phyloP scores from a whole-genome alignment of 2,888 invertebrate genomes.

The Spilarctia lutea region DNA sequence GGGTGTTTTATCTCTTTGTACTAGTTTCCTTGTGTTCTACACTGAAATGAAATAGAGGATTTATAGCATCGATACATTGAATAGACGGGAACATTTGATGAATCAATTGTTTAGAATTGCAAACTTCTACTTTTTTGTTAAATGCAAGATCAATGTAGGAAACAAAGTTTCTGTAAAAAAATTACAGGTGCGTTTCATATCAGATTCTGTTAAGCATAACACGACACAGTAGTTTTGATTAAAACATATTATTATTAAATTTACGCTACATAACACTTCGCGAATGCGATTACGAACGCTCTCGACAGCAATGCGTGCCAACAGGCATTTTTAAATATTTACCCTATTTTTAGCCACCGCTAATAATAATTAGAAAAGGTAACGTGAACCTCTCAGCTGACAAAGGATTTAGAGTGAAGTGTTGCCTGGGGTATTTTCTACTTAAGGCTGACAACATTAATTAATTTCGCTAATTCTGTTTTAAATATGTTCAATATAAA shows the following conservation, averaged over 20 bases:
- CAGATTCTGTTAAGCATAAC: conserved; percentile 13
- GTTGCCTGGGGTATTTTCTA: conserved; percentile 52
- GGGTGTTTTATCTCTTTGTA: conserved; percentile 31
- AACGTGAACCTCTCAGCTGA: conserved; percentile 82
- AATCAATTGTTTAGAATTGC: neutral
- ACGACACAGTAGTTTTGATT: conserved; percentile 29
- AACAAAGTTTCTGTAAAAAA: neutral
- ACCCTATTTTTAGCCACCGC: conserved; percentile 83
- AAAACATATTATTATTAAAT: conserved; percentile 43
- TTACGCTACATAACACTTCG: conserved; percentile 57
- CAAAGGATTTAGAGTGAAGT: conserved; percentile 63
- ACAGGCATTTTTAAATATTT: conserved; percentile 82
- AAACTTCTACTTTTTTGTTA: neutral
- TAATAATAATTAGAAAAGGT: conserved; percentile 85
- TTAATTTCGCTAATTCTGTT: neutral
- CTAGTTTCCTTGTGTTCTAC: conserved; percentile 24
- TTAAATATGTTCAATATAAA: neutral
- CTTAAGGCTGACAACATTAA: conserved; percentile 59
- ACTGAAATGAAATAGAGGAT: conserved; percentile 3
- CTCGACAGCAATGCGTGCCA: conserved; percentile 76
- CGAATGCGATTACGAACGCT: conserved; percentile 74
- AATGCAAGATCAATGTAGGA: neutral
- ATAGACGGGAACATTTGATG: neutral
- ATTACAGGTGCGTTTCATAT: conserved; percentile 9
- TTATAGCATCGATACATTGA: neutral